Percentiles rank a stretch among this genome's conserved stretches.
phyloP scores from a whole-genome alignment of 2,797 vertebrate genomes.

The Tapera naevia region DNA sequence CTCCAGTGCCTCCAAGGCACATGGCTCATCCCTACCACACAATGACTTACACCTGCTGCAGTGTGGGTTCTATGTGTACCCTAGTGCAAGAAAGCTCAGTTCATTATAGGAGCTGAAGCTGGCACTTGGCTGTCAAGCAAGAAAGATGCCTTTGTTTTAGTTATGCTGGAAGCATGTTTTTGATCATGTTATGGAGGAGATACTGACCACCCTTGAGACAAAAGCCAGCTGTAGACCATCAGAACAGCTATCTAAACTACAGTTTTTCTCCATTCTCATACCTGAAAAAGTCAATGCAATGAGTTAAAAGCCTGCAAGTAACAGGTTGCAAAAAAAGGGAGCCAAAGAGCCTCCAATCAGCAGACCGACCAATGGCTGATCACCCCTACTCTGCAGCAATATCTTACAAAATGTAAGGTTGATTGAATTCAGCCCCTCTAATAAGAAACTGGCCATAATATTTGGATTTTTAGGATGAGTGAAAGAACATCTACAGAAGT shows the following conservation, averaged over 20 bases:
- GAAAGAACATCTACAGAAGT: neutral
- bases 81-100: neutral
- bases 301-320: neutral
- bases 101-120: neutral
- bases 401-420: neutral
- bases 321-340: neutral
- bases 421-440: neutral
- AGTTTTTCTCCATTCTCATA: neutral
- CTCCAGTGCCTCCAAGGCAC: neutral
- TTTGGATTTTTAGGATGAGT: neutral
- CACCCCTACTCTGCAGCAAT: neutral
- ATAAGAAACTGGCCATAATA: neutral
- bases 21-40: neutral
- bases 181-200: neutral
- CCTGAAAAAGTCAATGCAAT: neutral
- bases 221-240: neutral
- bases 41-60: accelerated
- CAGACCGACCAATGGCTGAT: neutral
- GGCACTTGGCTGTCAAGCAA: neutral
- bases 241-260: neutral
- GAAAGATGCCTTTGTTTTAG: neutral
- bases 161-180: neutral
- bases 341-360: neutral
- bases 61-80: neutral
- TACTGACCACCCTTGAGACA: neutral